Percentiles rank a stretch among this genome's conserved stretches.
These are phyloP conservation scores for Microplitis mediator DNA, from an alignment of 1,140 invertebrate genomes.

Conservation along the genomic window DNA sequence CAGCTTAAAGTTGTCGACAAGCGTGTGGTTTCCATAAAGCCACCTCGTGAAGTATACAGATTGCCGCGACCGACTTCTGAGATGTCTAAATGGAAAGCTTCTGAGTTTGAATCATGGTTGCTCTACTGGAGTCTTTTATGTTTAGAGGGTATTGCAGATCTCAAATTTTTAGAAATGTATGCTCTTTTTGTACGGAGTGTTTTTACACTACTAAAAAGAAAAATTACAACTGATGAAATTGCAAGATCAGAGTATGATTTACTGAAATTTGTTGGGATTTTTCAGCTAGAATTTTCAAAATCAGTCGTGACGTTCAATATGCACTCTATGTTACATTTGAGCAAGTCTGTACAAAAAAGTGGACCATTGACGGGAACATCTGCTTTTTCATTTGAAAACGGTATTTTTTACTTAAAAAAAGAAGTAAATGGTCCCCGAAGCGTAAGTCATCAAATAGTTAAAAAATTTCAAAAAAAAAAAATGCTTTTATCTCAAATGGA, in stretches of 20 bases:
- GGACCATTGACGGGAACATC: constrained; percentile 21
- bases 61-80: too few species aligned
- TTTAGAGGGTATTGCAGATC: too few species aligned
- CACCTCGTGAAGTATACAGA: too few species aligned
- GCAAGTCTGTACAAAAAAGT: background rate
- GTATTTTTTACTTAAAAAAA: constrained; percentile 13
- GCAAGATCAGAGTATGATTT: constrained; percentile 12
- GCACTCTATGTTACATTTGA: constrained; percentile 15
- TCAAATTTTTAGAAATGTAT: background rate
- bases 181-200: constrained; percentile 7
- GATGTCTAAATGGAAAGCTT: too few species aligned
- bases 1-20: too few species aligned
- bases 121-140: too few species aligned
- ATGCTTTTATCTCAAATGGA: background rate
- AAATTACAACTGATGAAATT: constrained; percentile 17
- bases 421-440: constrained; percentile 10
- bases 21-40: too few species aligned
- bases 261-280: constrained; percentile 14
- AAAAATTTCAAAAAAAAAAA: background rate
- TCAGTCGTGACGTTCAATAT: constrained; percentile 16
- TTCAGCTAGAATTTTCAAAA: constrained; percentile 9
- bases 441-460: constrained; percentile 12
- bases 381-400: constrained; percentile 23
- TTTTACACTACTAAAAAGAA: constrained; percentile 8
- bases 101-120: too few species aligned